These are phyloP conservation scores for Pardalotus punctatus DNA, from an alignment of 2,113 vertebrate genomes.

Conservation along the genomic window DNA sequence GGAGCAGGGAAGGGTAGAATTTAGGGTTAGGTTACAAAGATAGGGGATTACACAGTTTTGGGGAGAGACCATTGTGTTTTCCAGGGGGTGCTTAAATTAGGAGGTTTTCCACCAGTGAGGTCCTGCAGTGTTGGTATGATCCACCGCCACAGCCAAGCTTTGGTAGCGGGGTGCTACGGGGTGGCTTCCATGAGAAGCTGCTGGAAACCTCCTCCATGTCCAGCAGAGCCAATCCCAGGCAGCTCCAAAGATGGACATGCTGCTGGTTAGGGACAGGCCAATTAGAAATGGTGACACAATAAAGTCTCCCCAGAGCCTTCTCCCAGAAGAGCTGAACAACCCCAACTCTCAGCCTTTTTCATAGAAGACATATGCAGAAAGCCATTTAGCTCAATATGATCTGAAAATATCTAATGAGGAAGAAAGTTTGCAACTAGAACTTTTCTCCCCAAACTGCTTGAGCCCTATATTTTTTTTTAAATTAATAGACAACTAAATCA, in stretches of 20 bases:
- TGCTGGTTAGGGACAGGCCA: too few relatives aligned
- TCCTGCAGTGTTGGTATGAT: too few relatives aligned
- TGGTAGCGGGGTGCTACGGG: too few relatives aligned
- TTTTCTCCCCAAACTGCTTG: not conserved
- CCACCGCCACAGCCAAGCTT: too few relatives aligned
- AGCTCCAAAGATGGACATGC: too few relatives aligned
- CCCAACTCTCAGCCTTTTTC: not conserved
- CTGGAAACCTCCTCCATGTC: not conserved
- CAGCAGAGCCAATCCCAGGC: too few relatives aligned
- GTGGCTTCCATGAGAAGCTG: not conserved
- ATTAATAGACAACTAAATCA: not conserved
- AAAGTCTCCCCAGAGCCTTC: not conserved
- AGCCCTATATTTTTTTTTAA: not conserved
- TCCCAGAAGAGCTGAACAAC: not conserved
- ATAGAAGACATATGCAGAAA: not conserved
- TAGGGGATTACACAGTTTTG: too few relatives aligned
- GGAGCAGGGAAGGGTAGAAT: too few relatives aligned
- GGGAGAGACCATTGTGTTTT: too few relatives aligned
- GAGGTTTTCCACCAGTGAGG: too few relatives aligned
- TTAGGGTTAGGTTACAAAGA: too few relatives aligned
- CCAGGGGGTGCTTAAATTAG: too few relatives aligned
- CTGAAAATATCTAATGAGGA: not conserved
- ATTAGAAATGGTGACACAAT: not conserved
- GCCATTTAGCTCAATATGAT: not conserved
- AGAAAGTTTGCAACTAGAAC: not conserved